Percentiles rank a stretch among this genome's conserved stretches.
phyloP scores from a whole-genome alignment of 2,797 vertebrate genomes.

The Aplochiton taeniatus region DNA sequence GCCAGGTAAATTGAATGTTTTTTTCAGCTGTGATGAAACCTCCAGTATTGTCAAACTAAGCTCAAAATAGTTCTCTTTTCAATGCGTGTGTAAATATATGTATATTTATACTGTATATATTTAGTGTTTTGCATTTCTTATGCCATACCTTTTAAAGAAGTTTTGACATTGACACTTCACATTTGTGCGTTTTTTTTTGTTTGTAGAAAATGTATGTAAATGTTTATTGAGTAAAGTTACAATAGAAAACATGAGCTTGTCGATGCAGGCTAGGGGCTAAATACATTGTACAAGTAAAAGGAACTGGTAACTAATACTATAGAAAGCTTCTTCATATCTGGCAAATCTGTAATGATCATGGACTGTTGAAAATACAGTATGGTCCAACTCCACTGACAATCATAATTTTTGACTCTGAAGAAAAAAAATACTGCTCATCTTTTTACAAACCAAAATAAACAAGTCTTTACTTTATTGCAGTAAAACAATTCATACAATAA shows the following conservation, averaged over 20 bases:
- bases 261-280: constrained; percentile 19
- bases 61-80: constrained; percentile 16
- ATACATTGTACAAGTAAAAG: constrained; percentile 27
- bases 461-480: not conserved
- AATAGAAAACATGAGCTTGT: constrained; percentile 30
- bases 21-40: not conserved
- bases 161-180: too few species aligned
- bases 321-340: constrained; percentile 10
- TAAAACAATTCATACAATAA: not conserved
- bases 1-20: too few species aligned
- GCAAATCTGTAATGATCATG: not conserved
- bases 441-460: not conserved
- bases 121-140: too few species aligned
- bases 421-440: not conserved
- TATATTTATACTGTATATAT: too few species aligned
- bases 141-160: too few species aligned
- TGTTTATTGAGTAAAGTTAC: constrained; percentile 60
- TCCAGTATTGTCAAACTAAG: not conserved
- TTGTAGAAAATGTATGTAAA: constrained; percentile 37
- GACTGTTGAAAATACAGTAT: too few species aligned
- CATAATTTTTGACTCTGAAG: too few species aligned
- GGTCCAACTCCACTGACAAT: too few species aligned
- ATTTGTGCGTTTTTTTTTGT: constrained; percentile 8
- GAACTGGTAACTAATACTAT: not conserved
- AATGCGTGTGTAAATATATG: constrained; percentile 26